These are phyloP conservation scores for Peromyscus leucopus DNA, from an alignment of 2,113 vertebrate genomes.

Conservation along the genomic window DNA sequence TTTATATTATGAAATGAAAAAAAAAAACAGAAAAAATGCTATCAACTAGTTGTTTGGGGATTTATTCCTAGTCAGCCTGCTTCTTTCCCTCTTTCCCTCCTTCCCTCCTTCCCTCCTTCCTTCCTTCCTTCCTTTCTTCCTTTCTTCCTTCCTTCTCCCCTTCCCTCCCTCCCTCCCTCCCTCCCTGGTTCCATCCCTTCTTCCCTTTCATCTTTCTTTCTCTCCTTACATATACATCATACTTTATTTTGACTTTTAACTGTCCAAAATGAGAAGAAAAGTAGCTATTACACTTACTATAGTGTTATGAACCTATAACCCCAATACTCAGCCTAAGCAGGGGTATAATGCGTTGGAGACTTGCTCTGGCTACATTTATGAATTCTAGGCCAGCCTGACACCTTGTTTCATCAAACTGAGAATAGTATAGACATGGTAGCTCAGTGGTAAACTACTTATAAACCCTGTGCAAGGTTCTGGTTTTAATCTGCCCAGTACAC, in stretches of 20 bases:
- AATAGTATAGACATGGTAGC: background rate
- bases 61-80: background rate
- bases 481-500: background rate
- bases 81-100: background rate
- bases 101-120: background rate
- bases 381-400: background rate
- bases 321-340: background rate
- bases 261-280: background rate
- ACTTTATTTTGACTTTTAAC: background rate
- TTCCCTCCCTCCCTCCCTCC: background rate
- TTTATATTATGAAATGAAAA: conserved; percentile 26
- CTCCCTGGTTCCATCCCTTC: background rate
- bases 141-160: background rate
- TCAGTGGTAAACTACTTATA: background rate
- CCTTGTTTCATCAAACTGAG: background rate
- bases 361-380: background rate
- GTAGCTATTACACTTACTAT: background rate
- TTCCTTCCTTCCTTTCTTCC: background rate
- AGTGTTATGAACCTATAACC: too few relatives aligned
- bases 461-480: background rate
- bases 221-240: background rate
- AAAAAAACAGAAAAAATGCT: conserved; percentile 32
- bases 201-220: background rate
- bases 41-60: background rate
- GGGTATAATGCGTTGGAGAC: background rate